Evolutionary conservation across 2,797 vertebrate genomes (phyloP).

Genomic region (Agapornis canus): DNA sequence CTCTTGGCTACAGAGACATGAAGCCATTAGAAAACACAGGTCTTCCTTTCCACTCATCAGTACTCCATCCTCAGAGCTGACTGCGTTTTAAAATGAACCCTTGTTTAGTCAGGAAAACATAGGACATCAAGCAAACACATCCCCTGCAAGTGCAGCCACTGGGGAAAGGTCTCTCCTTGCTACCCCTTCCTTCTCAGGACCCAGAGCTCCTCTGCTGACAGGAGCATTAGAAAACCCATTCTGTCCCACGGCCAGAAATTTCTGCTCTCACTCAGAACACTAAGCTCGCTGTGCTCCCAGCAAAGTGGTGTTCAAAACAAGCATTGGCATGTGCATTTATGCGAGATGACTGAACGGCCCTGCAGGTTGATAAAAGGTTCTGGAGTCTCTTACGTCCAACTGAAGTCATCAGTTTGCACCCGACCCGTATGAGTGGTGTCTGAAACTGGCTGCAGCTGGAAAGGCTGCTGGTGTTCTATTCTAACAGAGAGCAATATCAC

Average conservation of each 20-base stretch:
- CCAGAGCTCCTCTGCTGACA: neutral
- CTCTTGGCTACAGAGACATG: neutral
- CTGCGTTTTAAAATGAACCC: neutral
- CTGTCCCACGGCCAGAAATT: neutral
- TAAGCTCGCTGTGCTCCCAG: neutral
- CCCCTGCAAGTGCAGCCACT: neutral
- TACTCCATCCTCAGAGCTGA: neutral
- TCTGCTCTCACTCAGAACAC: conserved; percentile 6
- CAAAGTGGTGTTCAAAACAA: conserved; percentile 9
- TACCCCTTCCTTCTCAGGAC: neutral
- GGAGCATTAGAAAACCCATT: neutral
- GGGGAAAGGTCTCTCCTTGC: neutral
- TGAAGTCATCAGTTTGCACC: neutral
- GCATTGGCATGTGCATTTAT: neutral
- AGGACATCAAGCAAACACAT: neutral
- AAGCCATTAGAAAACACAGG: neutral
- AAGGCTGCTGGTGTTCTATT: neutral
- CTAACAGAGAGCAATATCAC: neutral
- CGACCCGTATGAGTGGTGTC: accelerated
- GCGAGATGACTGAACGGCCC: conserved; percentile 14
- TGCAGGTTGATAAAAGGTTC: conserved; percentile 40
- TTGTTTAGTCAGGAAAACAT: neutral
- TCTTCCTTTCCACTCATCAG: neutral
- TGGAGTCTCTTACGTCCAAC: conserved; percentile 34
- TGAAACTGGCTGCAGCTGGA: neutral